Evolutionary conservation across 2,797 vertebrate genomes (phyloP).

Genomic region (Lycodopsis pacificus): DNA sequence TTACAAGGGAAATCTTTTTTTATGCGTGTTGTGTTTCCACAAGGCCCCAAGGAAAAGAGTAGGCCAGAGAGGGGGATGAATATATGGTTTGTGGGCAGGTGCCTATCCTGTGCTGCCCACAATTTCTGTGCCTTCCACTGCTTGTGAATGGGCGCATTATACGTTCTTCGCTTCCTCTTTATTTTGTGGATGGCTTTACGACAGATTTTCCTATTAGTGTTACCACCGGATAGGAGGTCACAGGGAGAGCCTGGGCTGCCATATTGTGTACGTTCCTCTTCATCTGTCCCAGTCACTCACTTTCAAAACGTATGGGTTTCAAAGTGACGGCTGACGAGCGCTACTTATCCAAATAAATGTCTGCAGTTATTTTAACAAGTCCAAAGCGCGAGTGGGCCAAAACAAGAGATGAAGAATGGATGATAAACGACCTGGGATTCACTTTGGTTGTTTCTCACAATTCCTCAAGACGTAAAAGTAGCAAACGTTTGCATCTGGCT

Average conservation of each 20-base stretch:
- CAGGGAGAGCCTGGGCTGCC: constrained; percentile 50
- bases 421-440: constrained; percentile 32
- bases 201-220: constrained; percentile 68
- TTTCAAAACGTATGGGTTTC: constrained; percentile 36
- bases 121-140: constrained; percentile 59
- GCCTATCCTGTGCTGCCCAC: constrained; percentile 67
- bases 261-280: constrained; percentile 55
- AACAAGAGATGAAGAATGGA: constrained; percentile 50
- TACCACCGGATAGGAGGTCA: constrained; percentile 64
- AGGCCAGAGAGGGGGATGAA: constrained; percentile 54
- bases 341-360: constrained; percentile 34
- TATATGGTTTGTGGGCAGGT: constrained; percentile 77
- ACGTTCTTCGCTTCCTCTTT: constrained; percentile 62
- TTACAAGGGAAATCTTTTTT: constrained; percentile 72
- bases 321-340: constrained; percentile 31
- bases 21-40: constrained; percentile 71
- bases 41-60: constrained; percentile 70
- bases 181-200: constrained; percentile 69
- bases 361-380: constrained; percentile 55
- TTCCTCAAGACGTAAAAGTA: constrained; percentile 42
- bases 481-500: constrained; percentile 56
- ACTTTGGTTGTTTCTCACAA: constrained; percentile 29
- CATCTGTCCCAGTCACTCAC: constrained; percentile 54
- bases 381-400: constrained; percentile 19
- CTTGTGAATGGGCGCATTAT: constrained; percentile 68